Percentiles rank a stretch among this genome's conserved stretches.
phyloP scores from a whole-genome alignment of 2,888 invertebrate species.

The Chrysolina haemoptera region DNA sequence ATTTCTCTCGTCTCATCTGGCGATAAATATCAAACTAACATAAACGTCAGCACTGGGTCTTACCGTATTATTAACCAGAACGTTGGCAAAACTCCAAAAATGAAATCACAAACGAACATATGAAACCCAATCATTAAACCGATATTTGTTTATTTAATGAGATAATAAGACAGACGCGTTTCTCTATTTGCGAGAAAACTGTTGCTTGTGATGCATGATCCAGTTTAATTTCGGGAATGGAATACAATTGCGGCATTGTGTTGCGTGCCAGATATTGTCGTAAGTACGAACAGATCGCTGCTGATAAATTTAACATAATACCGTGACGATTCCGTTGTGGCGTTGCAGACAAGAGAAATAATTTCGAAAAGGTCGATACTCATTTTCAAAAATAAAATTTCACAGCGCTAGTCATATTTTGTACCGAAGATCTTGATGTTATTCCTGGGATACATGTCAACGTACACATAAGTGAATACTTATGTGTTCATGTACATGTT shows the following conservation, averaged over 20 bases:
- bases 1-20: conserved; percentile 15
- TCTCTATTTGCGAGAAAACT: background rate
- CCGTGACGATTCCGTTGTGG: background rate
- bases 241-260: conserved; percentile 24
- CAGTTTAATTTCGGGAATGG: conserved; percentile 19
- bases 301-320: background rate
- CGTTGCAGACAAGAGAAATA: background rate
- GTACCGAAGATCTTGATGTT: too few relatives aligned
- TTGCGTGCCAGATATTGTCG: conserved; percentile 16
- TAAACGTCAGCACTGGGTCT: conserved; percentile 26
- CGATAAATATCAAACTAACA: conserved; percentile 27
- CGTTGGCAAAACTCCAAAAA: conserved; percentile 12
- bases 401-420: too few relatives aligned
- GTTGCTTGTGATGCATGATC: background rate
- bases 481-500: too few relatives aligned
- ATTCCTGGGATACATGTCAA: too few relatives aligned
- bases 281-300: background rate
- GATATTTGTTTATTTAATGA: conserved; percentile 23
- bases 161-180: conserved; percentile 15
- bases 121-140: conserved; percentile 14
- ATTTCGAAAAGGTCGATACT: too few relatives aligned
- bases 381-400: too few relatives aligned
- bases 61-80: conserved; percentile 20
- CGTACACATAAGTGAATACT: too few relatives aligned
- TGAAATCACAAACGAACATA: conserved; percentile 10